These are phyloP conservation scores for Malurus melanocephalus DNA, from an alignment of 2,113 vertebrate species.

Conservation along the genomic window DNA sequence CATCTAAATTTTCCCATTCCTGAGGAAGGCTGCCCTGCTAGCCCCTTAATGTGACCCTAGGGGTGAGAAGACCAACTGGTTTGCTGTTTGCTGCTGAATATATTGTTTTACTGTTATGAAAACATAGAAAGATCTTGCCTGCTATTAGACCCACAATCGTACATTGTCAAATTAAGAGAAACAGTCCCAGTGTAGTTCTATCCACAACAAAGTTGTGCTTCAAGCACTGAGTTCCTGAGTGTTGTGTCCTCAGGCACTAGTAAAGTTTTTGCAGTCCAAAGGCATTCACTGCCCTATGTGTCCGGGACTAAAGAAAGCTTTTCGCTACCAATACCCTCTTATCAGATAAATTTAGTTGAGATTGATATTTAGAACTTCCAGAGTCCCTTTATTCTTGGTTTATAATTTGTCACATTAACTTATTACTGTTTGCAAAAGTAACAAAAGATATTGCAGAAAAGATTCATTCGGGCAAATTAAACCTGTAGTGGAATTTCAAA, in stretches of 20 bases:
- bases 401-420: slow-evolving; percentile 45
- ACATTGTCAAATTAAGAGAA: neutral
- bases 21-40: neutral
- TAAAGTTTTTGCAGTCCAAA: neutral
- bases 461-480: slow-evolving; percentile 43
- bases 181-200: neutral
- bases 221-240: rapidly evolving
- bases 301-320: neutral
- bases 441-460: slow-evolving; percentile 21
- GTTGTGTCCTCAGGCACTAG: neutral
- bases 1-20: neutral
- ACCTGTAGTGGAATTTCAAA: slow-evolving; percentile 32
- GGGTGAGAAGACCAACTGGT: neutral
- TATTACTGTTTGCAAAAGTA: slow-evolving; percentile 40
- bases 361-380: slow-evolving; percentile 31
- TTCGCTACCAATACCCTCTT: neutral
- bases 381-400: slow-evolving; percentile 5
- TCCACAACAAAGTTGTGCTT: rapidly evolving
- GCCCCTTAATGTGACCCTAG: neutral
- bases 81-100: neutral
- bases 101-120: neutral
- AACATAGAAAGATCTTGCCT: neutral
- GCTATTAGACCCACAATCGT: neutral
- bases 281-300: neutral
- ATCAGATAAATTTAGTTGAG: slow-evolving; percentile 28